Evolutionary conservation across 1,140 invertebrate genomes (phyloP), one percentile per base, ranked within the genome.

Genomic region (Battus philenor): DNA sequence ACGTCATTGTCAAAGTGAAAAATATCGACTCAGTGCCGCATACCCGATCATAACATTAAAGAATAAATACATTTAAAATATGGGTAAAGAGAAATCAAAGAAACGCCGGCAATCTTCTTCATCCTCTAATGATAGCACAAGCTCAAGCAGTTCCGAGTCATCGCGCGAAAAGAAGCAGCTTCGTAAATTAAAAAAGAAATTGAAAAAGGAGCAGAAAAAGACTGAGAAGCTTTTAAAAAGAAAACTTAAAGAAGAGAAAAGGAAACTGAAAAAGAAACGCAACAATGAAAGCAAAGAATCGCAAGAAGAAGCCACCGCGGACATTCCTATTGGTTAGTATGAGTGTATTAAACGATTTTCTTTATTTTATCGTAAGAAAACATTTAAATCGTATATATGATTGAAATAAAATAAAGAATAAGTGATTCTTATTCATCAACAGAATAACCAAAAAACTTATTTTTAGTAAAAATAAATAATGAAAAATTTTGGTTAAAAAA

Each of bases 291-390:
- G 39, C 4, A 47, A 54, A n/a, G 46, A 52, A 12, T 60, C 50
- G 9, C 20, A n/a, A 16, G 47, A 57, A n/a, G 70, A 69, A 15
- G 36, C 50, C 1, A 60, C 80, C 0, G 59, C 74, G 1, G 79
- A 86, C 47, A 87, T 89, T 61, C 87, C 87, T 30, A 68, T 88
- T 52, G 87, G 87, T 88, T 50, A 46, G 33, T 20, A 20, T 20
- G 18, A 20, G 6, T 6, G 6, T 20, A n/a, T n/a, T n/a, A n/a
- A n/a, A n/a, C n/a, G n/a, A n/a, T n/a, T n/a, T n/a, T n/a, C n/a
- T n/a, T n/a, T n/a, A n/a, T n/a, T n/a, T n/a, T n/a, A n/a, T n/a
- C n/a, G n/a, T n/a, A n/a, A n/a, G n/a, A n/a, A n/a, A n/a, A n/a
- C n/a, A n/a, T n/a, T n/a, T n/a, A n/a, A n/a, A n/a, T n/a, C n/a